Percentiles rank a stretch among this genome's conserved stretches.
phyloP scores from a whole-genome alignment of 2,888 invertebrate species.

The Ophioninae sp. region DNA sequence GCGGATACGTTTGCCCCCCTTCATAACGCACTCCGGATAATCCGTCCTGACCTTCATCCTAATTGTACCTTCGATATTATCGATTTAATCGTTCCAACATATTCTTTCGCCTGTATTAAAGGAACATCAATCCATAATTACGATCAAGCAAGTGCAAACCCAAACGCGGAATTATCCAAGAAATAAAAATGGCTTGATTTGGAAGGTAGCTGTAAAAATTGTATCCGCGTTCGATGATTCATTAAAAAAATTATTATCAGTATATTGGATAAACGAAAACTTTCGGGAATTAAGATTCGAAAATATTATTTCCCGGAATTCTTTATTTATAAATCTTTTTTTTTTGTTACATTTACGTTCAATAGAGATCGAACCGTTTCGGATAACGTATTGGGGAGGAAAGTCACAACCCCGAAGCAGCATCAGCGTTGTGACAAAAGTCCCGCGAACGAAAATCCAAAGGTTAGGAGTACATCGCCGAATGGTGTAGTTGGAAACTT shows the following conservation, averaged over 20 bases:
- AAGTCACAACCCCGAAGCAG: slow-evolving; percentile 71
- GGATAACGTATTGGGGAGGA: slow-evolving; percentile 72
- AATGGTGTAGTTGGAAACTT: slow-evolving; percentile 68
- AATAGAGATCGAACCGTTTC: slow-evolving; percentile 53
- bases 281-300: background rate
- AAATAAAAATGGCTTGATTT: background rate
- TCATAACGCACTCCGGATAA: slow-evolving; percentile 40
- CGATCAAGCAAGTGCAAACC: background rate
- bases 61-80: slow-evolving; percentile 17
- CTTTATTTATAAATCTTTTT: background rate
- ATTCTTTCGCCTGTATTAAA: slow-evolving; percentile 12
- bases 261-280: background rate
- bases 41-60: slow-evolving; percentile 40
- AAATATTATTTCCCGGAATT: background rate
- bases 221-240: background rate
- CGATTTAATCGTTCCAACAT: slow-evolving; percentile 32
- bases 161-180: background rate
- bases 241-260: background rate
- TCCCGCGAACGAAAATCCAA: slow-evolving; percentile 68
- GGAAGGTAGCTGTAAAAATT: background rate
- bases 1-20: slow-evolving; percentile 41
- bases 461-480: slow-evolving; percentile 72
- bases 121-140: background rate
- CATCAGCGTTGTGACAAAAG: slow-evolving; percentile 64
- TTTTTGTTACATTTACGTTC: background rate